phyloP scores from a whole-genome alignment of 2,113 vertebrate genomes.

The Pteropus alecto region DNA sequence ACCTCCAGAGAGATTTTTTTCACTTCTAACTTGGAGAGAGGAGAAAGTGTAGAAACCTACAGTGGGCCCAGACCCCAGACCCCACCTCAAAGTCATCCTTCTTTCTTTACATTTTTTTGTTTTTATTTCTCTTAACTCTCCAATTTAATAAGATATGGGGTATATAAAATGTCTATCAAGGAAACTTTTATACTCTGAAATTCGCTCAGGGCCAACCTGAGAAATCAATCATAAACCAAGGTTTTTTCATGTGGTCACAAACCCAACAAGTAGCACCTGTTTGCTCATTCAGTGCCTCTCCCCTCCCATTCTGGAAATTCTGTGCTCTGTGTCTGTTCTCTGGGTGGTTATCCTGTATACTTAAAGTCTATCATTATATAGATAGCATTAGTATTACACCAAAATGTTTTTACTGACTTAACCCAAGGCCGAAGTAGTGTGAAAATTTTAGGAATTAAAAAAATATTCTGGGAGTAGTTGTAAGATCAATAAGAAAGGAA shows the following conservation, averaged over 20 bases:
- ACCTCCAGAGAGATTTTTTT: not conserved
- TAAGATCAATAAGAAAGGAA: not conserved
- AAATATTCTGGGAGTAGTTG: not conserved
- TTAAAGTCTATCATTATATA: not conserved
- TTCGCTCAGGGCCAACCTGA: not conserved
- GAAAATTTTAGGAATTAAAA: not conserved
- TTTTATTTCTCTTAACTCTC: constrained; percentile 11
- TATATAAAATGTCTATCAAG: not conserved
- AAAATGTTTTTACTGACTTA: not conserved
- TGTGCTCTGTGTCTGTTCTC: not conserved
- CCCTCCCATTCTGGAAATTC: not conserved
- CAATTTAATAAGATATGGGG: not conserved
- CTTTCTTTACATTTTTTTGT: not conserved
- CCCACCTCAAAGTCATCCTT: not conserved
- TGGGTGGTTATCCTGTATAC: not conserved
- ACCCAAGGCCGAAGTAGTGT: not conserved
- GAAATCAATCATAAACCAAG: not conserved
- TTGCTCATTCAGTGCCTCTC: not conserved
- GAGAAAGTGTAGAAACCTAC: not conserved
- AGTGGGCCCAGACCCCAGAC: not conserved
- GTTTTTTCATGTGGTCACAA: not conserved
- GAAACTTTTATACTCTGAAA: not conserved
- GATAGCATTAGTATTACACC: not conserved
- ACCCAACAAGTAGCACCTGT: not conserved
- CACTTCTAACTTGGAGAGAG: not conserved